Base-by-base conservation (phyloP, 2,797 vertebrate species). In the Channallabes apus region DNA sequence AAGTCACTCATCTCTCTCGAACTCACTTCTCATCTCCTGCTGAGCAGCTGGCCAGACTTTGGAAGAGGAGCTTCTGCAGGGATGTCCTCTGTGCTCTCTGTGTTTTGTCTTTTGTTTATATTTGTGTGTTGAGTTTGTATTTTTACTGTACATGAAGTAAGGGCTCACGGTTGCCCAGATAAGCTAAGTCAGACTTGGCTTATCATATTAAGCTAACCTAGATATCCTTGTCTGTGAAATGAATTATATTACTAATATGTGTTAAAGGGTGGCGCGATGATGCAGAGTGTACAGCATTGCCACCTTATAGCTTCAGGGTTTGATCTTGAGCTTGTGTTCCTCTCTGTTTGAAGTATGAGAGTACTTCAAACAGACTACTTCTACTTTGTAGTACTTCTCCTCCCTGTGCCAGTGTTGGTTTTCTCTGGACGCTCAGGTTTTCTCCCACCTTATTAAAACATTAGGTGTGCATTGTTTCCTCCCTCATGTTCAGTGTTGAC, bases 1-100 rank as follows among this genome's bases (percentile, higher is more conserved):
- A 65, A 92, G 94, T 77, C 91, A 91, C 51, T 94, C 91, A 75
- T 93, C 94, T 6, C 87, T 95, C 82, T 46, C 91, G 54, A 96
- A 94, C 59, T 71, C 94, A 0, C 94, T 97, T 84, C 88, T 97
- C 88, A 94, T 97, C 91, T 96, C 96, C 35, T 97, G 96, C 91
- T 97, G 92, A 96, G 86, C 89, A 84, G 35, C 59, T 46, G 59
- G 3, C 38, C 15, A 80, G 20, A 29, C n/a, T n/a, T 1, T 12
- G n/a, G 17, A 80, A 38, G 61, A 80, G 4, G 5, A n/a, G 41
- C 6, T 51, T 80, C 12, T 51, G 59, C 24, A 46, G 35, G 64
- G 59, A 24, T 61, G 76, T 79, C 22, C 14, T 79, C 22, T 62
- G 20, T 61, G 32, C 56, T 15, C 11, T 15, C 58, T 35, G 1